Base-by-base conservation (phyloP, 1,140 invertebrate species). In the Scaptomyza graminum region DNA sequence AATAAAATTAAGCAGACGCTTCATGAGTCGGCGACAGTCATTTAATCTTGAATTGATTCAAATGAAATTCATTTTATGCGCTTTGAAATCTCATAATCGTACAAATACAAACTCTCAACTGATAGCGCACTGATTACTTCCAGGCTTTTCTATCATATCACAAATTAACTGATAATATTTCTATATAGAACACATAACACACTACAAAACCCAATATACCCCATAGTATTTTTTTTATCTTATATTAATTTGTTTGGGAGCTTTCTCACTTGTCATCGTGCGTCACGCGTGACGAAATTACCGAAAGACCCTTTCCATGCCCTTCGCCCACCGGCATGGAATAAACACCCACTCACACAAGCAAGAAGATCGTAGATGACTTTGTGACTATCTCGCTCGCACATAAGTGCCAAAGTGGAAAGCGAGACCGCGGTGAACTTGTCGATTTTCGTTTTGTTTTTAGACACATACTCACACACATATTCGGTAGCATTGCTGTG, bases 211-310 rank as follows among this genome's bases (percentile, higher is more conserved):
- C 13, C 28, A 6, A 31, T 15, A 16, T 46, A 4, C 50, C 13
- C 39, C 22, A 50, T 52, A 31, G 34, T 15, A 41, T 13, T 22
- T 22, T 15, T 39, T 61, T 61, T 52, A 61, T 61, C 39, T 34
- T 34, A 9, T 61, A 37, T 31, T 54, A 37, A 57, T 66, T 43
- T 57, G 46, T 16, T 13, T 70, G 61, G 43, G 46, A 70, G 57
- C 12, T 44, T 44, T 57, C 31, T 12, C 63, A 66, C 15, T 41
- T 60, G 63, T 54, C 63, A 66, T 37, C 28, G 39, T 70, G 61
- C 52, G 52, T 64, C 61, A 65, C 13, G 46, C 54, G 47, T 72
- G 69, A 72, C 69, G 63, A 66, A 72, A 59, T 66, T 47, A 1
- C 3, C 7, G 7, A 1, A 47, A 41, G 7, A 25, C 2, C 8